Conservation (phyloP, 1,140 invertebrate species). For the Ganaspis sp. region DNA sequence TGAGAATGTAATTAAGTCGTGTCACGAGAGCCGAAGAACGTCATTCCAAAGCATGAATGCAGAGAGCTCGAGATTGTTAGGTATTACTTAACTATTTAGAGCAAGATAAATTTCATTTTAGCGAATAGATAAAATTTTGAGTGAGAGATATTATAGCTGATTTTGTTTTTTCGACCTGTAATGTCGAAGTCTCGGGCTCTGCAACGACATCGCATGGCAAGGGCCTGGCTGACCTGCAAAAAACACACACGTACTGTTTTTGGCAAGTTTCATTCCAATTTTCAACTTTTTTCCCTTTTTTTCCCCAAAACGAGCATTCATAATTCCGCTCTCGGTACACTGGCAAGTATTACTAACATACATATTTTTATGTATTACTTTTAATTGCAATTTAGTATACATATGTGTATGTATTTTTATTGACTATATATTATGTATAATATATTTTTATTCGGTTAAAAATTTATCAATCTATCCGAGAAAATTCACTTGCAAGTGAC, state of each 20-base stretch:
- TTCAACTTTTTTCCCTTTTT: neutral
- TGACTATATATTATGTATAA: too few species aligned
- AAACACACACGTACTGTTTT: conserved; percentile 67
- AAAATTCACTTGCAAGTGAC: too few species aligned
- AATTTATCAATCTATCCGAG: too few species aligned
- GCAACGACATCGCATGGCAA: conserved; percentile 76
- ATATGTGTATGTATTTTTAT: too few species aligned
- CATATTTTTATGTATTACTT: too few species aligned
- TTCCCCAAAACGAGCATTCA: neutral
- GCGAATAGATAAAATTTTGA: conserved; percentile 46
- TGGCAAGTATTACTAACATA: too few species aligned
- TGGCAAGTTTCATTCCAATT: conserved; percentile 24
- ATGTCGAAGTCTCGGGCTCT: conserved; percentile 76
- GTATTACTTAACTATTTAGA: conserved; percentile 55
- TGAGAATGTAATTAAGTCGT: conserved; percentile 42
- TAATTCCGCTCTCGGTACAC: conserved; percentile 2
- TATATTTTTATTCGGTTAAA: too few species aligned
- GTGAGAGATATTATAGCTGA: conserved; percentile 53
- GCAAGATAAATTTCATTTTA: conserved; percentile 50
- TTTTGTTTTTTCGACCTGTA: conserved; percentile 72
- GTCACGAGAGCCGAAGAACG: conserved; percentile 57
- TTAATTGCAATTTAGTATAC: too few species aligned
- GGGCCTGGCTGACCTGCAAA: conserved; percentile 74
- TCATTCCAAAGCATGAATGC: conserved; percentile 66
- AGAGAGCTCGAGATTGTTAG: conserved; percentile 63